phyloP scores from a whole-genome alignment of 2,888 invertebrate genomes.

The Mamestra brassicae region DNA sequence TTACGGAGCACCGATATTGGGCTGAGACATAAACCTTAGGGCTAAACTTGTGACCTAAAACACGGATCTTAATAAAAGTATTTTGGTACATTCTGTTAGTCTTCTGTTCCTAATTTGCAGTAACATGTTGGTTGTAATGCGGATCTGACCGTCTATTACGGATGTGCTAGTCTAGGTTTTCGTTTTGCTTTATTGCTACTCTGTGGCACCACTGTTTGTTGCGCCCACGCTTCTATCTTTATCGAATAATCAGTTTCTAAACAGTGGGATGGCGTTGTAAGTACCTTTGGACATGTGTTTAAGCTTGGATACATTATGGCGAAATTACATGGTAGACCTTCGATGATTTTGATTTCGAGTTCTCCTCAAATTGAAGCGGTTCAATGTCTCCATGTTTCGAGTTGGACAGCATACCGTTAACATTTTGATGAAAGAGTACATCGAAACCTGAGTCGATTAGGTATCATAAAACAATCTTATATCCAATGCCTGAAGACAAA shows the following conservation, averaged over 20 bases:
- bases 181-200: conserved; percentile 58
- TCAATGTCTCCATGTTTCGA: conserved; percentile 31
- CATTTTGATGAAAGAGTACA: conserved; percentile 34
- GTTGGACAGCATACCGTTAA: conserved; percentile 39
- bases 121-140: conserved; percentile 49
- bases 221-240: conserved; percentile 46
- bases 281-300: conserved; percentile 43
- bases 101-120: conserved; percentile 29
- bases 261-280: conserved; percentile 33
- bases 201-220: conserved; percentile 50
- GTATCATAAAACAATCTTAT: conserved; percentile 52
- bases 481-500: conserved; percentile 38
- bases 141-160: conserved; percentile 47
- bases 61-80: not conserved
- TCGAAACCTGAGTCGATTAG: conserved; percentile 39
- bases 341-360: not conserved
- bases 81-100: not conserved
- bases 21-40: not conserved
- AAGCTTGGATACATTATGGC: conserved; percentile 1
- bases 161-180: conserved; percentile 51
- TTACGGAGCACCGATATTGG: not conserved
- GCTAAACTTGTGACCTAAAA: not conserved
- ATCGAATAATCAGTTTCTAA: conserved; percentile 58
- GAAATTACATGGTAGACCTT: conserved; percentile 12
- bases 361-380: conserved; percentile 8